phyloP scores from a whole-genome alignment of 2,113 vertebrate species.

The Anas platyrhynchos region DNA sequence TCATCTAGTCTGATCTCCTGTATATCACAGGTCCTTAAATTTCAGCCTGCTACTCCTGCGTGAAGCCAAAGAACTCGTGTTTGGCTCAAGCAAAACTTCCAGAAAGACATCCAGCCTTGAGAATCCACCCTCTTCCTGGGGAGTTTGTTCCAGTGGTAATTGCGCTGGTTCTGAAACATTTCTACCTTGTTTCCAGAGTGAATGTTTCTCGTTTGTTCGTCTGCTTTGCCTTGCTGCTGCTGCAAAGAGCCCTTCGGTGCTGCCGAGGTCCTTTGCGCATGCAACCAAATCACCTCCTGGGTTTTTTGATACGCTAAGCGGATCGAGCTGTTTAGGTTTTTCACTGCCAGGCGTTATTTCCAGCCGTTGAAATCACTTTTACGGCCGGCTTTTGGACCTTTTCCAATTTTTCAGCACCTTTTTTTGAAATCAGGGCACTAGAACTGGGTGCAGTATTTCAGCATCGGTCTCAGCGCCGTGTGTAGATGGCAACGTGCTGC shows the following conservation, averaged over 20 bases:
- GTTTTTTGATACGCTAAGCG: slow-evolving; percentile 15
- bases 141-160: slow-evolving; percentile 31
- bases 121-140: slow-evolving; percentile 61
- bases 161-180: neutral
- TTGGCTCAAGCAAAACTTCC: slow-evolving; percentile 59
- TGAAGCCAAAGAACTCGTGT: slow-evolving; percentile 56
- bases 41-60: slow-evolving; percentile 49
- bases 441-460: neutral
- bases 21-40: slow-evolving; percentile 70
- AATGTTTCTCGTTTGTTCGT: slow-evolving; percentile 2
- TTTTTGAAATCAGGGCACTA: neutral
- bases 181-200: neutral
- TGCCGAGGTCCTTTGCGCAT: neutral
- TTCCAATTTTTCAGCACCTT: slow-evolving; percentile 34
- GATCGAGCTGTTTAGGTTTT: slow-evolving; percentile 21
- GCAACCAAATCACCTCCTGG: neutral
- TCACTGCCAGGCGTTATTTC: slow-evolving; percentile 19
- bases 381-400: neutral
- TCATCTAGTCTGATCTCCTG: slow-evolving; percentile 69
- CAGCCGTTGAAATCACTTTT: slow-evolving; percentile 41
- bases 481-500: neutral
- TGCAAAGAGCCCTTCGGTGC: neutral
- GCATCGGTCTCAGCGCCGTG: neutral
- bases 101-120: slow-evolving; percentile 48
- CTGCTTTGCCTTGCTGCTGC: neutral